Base-by-base conservation (phyloP, 2,888 invertebrate species). In the Fragum whitleyi region DNA sequence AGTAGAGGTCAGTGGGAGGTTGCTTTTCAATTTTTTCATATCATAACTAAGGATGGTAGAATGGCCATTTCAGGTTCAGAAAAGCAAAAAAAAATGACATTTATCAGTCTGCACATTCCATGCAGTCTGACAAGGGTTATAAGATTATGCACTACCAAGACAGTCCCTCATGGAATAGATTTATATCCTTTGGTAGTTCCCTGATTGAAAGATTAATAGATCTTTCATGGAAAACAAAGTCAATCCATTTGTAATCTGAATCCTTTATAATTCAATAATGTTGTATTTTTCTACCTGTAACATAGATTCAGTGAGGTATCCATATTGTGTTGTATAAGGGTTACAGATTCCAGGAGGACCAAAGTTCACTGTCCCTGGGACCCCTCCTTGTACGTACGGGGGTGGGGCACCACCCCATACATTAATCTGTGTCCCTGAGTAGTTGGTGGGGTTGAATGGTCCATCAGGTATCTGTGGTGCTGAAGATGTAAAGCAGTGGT, bases 371-470 rank as follows among this genome's bases (percentile, higher is more conserved):
- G 72, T 79, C 0, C 89, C 88, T 14, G 90, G 90, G 72, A 85
- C 86, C 0, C 86, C 83, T 5, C 87, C 85, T 42, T 85, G 83
- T 21, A 73, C 72, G 28, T 73, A 74, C 0, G 85, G 82, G 5
- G 92, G 91, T 7, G 91, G 87, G 1, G 89, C 90, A 6, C 94
- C 94, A 16, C 94, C 94, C 93, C 93, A 94, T 42, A 94, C 91
- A 87, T 94, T 94, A 67, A 94, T 92, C 90, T 94, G 94, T 16
- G 94, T 94, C 0, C 94, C 94, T 21, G 93, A 92, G 85, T 94
- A 94, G 86, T 94, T 94, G 23, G 92, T 92, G 6, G 94, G 94
- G 81, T 93, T 92, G 78, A 93, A 92, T 0, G 93, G 92, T 21
- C 93, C 92, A 77, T 94, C 94, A 70, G 93, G 90, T 85, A 92